Base-by-base conservation (phyloP, 2,888 invertebrate genomes). In the Leptinotarsa peninsularis region DNA sequence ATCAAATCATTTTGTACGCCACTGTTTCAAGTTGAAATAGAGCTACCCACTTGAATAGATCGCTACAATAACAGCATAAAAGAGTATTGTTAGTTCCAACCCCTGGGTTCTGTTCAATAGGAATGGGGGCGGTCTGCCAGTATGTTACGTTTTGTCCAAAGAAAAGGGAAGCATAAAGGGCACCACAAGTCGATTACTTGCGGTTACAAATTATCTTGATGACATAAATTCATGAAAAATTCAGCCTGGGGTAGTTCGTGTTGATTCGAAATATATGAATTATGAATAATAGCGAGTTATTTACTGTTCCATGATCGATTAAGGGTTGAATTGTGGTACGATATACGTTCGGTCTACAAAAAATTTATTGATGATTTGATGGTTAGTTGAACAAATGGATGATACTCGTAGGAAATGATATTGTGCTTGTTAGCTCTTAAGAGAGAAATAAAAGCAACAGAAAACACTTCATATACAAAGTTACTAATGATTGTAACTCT, bases 31-130 rank as follows among this genome's bases (percentile, higher is more conserved):
- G 81, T 75, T 78, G 82, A 81, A 82, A 82, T 79, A 80, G 76
- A 79, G 79, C 80, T 79, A 77, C 81, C 82, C 81, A 82, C 82
- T 81, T 80, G 82, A 78, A 76, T 76, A 75, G 75, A 76, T 67
- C 71, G 71, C 74, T 50, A 73, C 76, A 73, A 78, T 76, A 76
- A 75, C 63, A 73, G 67, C 73, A 75, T 72, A 73, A 76, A 78
- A 76, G 76, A 75, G 76, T 72, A 75, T 78, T 76, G 75, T 72
- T 72, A 71, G 75, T 60, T 67, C 52, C 73, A 75, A 75, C 68
- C 78, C 77, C 78, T 60, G 70, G 66, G 66, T 72, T 67, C 58
- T 69, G 66, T 76, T 72, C 74, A 74, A 76, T 72, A 69, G 77
- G 49, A 70, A 60, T 21, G 71, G 79, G 83, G 81, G 80, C 80